Evolutionary conservation across 2,113 vertebrate species (phyloP), one percentile per base, ranked within the genome.

Genomic region (Urocolius indicus): DNA sequence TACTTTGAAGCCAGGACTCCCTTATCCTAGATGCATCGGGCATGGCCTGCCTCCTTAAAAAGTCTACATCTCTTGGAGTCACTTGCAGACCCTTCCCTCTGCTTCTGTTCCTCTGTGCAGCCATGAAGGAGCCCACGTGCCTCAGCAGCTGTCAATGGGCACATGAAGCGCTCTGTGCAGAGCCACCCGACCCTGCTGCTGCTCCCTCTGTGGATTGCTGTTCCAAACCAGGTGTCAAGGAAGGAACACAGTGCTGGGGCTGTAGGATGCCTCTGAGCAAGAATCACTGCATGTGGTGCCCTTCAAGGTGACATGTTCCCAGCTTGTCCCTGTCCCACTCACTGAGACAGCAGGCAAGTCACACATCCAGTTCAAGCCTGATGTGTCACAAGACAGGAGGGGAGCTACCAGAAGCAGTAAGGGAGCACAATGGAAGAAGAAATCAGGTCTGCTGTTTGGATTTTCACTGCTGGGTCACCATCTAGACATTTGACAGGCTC

Each of bases 221-320:
- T 43, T 78, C 27, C 43, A 79, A 89, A 62, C 8, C 41, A 74
- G 23, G 19, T 0, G 0, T 0, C 1, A 2, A 36, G 34, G 52
- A 24, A 79, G 72, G 19, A 45, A 13, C 10, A 38, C 9, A 6
- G 4, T 6, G 27, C 43, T 12, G 21, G 48, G 21, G 12, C 30
- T 36, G 30, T n/a, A 51, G 27, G n/a, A 41, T 67, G 27, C 21
- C 32, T 68, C 30, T 62, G 46, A 63, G 36, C 57, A 57, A 36
- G 26, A 43, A 54, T 58, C 36, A 16, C 36, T 63, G n/a, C n/a
- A 2, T 26, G 34, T 41, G 13, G 4, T 68, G 13, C 34, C 67
- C 52, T 82, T 48, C 38, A 71, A 69, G 30, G 22, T 45, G 34
- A 43, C 8, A 2, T 16, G 12, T 29, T 45, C 14, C 38, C 32